Evolutionary conservation across 1,140 invertebrate species (phyloP), one percentile per base, ranked within the genome.

Genomic region (Cherax destructor): DNA sequence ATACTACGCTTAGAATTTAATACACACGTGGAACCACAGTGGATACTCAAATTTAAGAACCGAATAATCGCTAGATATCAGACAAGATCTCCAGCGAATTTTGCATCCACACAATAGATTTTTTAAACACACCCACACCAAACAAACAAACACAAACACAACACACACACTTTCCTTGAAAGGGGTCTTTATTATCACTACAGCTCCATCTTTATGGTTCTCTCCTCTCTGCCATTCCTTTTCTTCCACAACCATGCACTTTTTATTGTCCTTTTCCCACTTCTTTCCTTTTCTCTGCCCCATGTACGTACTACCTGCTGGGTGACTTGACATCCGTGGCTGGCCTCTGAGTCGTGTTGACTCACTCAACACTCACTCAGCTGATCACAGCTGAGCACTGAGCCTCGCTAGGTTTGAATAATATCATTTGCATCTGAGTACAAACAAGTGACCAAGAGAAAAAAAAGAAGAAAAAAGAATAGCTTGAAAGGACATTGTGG

Each of bases 341-440:
- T 49, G n/a, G 21, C 24, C 72, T n/a, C 72, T 49, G 47, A 49
- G 18, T 4, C 13, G 5, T 87, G 76, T 87, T 87, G 85, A 87
- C 85, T 87, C 52, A 50, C 24, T 76, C 24, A 76, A 87, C 85
- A 87, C 85, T 87, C 85, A 49, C n/a, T 11, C 65, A 18, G 85
- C 76, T 61, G 61, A 87, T 87, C 85, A 56, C 50, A 30, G 56
- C 52, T 78, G 52, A 87, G 74, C 56, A 61, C 85, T 79, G 79
- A 52, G n/a, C 79, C 50, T 5, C 3, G 61, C 4, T 21, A 61
- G 76, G 85, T 87, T 87, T 87, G 85, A 79, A 87, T 78, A 87
- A 87, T 87, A 87, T 79, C 85, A 87, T 87, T 87, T 87, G 85
- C 85, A 87, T 87, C 21, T 41, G 50, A n/a, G 50, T 74, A 87